phyloP scores from a whole-genome alignment of 2,113 vertebrate species.

The Oophaga pumilio region DNA sequence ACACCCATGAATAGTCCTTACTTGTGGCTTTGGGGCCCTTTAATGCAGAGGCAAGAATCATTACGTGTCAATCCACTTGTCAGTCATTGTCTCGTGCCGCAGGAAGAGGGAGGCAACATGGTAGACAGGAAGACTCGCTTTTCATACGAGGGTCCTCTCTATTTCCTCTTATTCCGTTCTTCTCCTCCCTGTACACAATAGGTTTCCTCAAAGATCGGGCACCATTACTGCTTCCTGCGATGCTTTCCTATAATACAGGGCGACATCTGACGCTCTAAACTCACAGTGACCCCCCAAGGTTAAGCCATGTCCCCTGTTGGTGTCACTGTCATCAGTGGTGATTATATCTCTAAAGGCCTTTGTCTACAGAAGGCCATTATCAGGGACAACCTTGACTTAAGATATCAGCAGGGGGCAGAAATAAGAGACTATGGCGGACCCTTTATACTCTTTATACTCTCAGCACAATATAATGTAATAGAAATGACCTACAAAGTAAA shows the following conservation, averaged over 20 bases:
- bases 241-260: neutral
- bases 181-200: constrained; percentile 15
- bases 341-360: neutral
- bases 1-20: too few relatives aligned
- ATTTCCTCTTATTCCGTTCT: neutral
- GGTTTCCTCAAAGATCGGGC: constrained; percentile 13
- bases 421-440: neutral
- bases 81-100: neutral
- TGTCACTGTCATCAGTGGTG: neutral
- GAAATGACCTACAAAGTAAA: too few relatives aligned
- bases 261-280: constrained; percentile 19
- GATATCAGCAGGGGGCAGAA: neutral
- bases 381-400: neutral
- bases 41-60: neutral
- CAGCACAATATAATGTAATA: too few relatives aligned
- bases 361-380: neutral
- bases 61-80: neutral
- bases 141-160: neutral
- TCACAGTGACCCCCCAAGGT: constrained; percentile 2
- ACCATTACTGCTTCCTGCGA: neutral
- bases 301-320: neutral
- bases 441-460: too few relatives aligned
- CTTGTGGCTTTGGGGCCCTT: neutral
- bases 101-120: neutral
- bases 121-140: constrained; percentile 18